Conservation (phyloP, 2,888 invertebrate genomes). For the Globia sparganii region DNA sequence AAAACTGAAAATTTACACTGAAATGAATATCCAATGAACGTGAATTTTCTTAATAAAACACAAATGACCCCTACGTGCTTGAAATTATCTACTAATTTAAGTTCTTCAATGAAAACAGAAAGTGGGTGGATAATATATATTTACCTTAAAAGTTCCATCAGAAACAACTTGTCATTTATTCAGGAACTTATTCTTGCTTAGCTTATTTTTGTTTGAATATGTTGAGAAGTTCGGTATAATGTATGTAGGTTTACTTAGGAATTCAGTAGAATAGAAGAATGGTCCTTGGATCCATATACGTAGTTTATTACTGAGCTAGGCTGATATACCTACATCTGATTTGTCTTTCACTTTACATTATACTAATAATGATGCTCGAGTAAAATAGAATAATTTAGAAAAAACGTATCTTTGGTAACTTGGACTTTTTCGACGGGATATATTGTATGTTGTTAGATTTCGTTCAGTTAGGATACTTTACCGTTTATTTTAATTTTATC, state of each 20-base stretch:
- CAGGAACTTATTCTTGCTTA: too few species aligned
- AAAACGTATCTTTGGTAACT: too few species aligned
- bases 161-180: constrained; percentile 25
- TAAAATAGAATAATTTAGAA: too few species aligned
- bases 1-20: constrained; percentile 14
- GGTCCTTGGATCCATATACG: not conserved
- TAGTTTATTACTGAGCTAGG: too few species aligned
- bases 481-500: too few species aligned
- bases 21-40: constrained; percentile 5
- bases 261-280: not conserved
- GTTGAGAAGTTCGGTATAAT: not conserved
- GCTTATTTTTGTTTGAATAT: constrained; percentile 6
- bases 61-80: constrained; percentile 30
- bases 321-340: not conserved
- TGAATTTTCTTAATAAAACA: constrained; percentile 25
- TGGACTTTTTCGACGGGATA: too few species aligned
- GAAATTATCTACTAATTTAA: constrained; percentile 38
- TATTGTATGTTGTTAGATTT: too few species aligned
- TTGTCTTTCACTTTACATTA: not conserved
- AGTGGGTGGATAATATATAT: constrained; percentile 1
- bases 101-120: constrained; percentile 15
- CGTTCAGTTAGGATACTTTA: too few species aligned
- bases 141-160: constrained; percentile 1
- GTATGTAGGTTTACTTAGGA: not conserved
- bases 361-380: not conserved